Percentiles rank a stretch among this genome's conserved stretches.
phyloP scores from a whole-genome alignment of 2,888 invertebrate genomes.

The Acrobasis repandana region DNA sequence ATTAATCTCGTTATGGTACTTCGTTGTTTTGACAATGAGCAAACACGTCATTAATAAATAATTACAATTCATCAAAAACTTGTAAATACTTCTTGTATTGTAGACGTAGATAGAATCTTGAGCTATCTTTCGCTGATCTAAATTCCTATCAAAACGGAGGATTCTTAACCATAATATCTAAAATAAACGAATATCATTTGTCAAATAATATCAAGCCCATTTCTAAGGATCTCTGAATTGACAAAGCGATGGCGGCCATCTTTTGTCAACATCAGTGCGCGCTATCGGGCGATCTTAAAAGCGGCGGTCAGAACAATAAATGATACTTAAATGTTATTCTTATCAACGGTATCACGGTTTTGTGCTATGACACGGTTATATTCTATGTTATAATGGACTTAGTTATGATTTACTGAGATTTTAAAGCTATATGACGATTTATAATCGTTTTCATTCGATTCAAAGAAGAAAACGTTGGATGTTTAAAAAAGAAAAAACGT shows the following conservation, averaged over 20 bases:
- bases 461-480: no score
- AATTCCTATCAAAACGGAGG: not conserved
- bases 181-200: slow-evolving; percentile 15
- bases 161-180: not conserved
- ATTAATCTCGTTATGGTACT: no score
- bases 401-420: slow-evolving; percentile 11
- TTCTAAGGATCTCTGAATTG: slow-evolving; percentile 54
- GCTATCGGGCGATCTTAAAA: slow-evolving; percentile 76
- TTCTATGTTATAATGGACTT: slow-evolving; percentile 14
- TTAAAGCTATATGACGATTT: not conserved
- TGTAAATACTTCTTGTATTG: no score
- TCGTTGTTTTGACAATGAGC: no score
- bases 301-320: slow-evolving; percentile 73
- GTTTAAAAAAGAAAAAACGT: no score
- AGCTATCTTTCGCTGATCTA: not conserved
- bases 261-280: slow-evolving; percentile 74
- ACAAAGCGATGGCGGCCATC: slow-evolving; percentile 63
- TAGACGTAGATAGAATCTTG: no score
- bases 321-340: slow-evolving; percentile 75
- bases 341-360: slow-evolving; percentile 64
- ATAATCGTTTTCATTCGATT: not conserved
- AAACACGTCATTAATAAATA: no score
- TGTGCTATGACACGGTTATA: slow-evolving; percentile 23
- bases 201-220: slow-evolving; percentile 6
- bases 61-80: no score